These are phyloP conservation scores for Osmoderma eremita DNA, from an alignment of 2,888 invertebrate species.

Conservation along the genomic window DNA sequence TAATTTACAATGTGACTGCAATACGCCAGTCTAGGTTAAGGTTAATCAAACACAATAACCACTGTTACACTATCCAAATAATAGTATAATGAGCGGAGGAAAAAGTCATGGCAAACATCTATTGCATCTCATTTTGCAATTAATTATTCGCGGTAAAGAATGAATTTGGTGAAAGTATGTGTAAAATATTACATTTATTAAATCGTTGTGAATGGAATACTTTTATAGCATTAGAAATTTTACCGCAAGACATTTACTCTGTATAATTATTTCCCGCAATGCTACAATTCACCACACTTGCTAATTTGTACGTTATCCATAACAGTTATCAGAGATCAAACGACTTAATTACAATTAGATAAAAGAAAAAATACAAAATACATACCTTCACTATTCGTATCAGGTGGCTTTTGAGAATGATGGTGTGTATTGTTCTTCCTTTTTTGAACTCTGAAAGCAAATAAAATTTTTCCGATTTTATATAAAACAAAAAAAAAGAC, in stretches of 20 bases:
- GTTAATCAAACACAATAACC: constrained; percentile 8
- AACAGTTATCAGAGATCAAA: not conserved
- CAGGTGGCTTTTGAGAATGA: not conserved
- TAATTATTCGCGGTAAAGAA: not conserved
- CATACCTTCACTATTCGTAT: constrained; percentile 22
- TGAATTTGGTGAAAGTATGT: constrained; percentile 21
- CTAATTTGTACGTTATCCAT: not conserved
- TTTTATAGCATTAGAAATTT: not conserved
- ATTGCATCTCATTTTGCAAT: constrained; percentile 11
- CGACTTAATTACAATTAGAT: not conserved
- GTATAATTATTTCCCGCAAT: no score
- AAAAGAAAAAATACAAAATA: not conserved
- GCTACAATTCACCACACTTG: no score
- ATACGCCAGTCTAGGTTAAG: constrained; percentile 5
- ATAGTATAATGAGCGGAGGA: not conserved
- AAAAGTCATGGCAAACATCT: not conserved
- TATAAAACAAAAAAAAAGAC: not conserved
- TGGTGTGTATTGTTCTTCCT: not conserved
- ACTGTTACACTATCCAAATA: not conserved
- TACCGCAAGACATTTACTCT: not conserved
- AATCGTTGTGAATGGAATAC: constrained; percentile 4
- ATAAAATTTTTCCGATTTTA: not conserved
- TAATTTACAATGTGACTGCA: no score
- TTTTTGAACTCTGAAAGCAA: constrained; percentile 18
- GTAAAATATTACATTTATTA: no score